Evolutionary conservation across 2,888 invertebrate genomes (phyloP).

Genomic region (Camponotus fellah): DNA sequence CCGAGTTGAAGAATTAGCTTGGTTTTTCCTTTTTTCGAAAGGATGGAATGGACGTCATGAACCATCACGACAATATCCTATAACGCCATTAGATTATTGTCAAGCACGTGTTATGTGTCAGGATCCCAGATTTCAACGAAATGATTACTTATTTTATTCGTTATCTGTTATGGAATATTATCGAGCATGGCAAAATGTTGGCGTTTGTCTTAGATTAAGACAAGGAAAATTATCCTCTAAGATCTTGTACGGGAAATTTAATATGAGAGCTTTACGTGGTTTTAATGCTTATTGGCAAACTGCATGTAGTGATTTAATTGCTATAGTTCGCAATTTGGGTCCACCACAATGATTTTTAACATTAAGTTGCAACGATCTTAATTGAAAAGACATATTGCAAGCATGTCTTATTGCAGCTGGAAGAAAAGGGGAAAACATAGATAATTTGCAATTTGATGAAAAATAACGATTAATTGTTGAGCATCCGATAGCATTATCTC

Average conservation of each 20-base stretch:
- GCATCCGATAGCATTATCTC: conserved; percentile 11
- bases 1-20: neutral
- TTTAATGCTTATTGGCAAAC: conserved; percentile 10
- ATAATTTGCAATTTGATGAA: neutral
- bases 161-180: conserved; percentile 15
- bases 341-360: neutral
- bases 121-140: neutral
- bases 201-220: neutral
- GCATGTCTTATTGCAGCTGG: neutral
- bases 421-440: neutral
- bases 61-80: neutral
- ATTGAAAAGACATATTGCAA: conserved; percentile 5
- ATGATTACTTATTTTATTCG: conserved; percentile 1
- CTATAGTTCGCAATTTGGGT: neutral
- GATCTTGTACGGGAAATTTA: no score
- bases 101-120: neutral
- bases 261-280: neutral
- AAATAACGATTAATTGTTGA: conserved; percentile 1
- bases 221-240: no score
- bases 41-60: conserved; percentile 2
- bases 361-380: conserved; percentile 17
- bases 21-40: conserved; percentile 9
- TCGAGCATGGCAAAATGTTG: neutral
- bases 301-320: neutral
- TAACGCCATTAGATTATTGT: conserved; percentile 7